These are phyloP conservation scores for Cyclargus thomasi DNA, from an alignment of 1,140 invertebrate species.

Conservation along the genomic window DNA sequence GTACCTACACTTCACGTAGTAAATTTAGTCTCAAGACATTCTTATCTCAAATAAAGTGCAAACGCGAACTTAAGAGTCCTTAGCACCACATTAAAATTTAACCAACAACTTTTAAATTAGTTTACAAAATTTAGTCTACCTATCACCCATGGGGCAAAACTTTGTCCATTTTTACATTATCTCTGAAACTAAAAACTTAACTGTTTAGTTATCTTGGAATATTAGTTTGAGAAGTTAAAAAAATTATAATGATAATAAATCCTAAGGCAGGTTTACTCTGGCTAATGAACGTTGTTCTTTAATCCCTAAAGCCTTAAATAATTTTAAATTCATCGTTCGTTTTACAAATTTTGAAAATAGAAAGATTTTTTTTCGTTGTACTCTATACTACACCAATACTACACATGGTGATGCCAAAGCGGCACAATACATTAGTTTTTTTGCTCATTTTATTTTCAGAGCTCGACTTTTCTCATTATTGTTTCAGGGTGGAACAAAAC, in stretches of 20 bases:
- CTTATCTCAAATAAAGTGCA: slow-evolving; percentile 5
- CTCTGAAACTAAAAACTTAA: not conserved
- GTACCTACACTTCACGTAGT: not conserved
- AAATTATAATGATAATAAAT: too few species aligned
- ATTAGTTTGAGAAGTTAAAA: too few species aligned
- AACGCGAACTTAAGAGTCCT: not conserved
- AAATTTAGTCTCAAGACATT: slow-evolving; percentile 5
- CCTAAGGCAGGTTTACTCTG: too few species aligned
- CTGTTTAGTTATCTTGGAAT: too few species aligned
- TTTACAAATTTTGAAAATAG: not conserved
- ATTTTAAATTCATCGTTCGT: too few species aligned
- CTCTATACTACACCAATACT: too few species aligned
- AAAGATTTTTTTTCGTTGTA: not conserved
- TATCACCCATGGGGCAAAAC: not conserved
- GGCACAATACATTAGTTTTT: slow-evolving; percentile 19
- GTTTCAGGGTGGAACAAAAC: slow-evolving; percentile 26
- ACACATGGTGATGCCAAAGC: not conserved
- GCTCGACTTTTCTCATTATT: slow-evolving; percentile 30
- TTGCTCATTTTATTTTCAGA: slow-evolving; percentile 24
- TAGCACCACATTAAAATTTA: not conserved
- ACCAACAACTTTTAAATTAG: not conserved
- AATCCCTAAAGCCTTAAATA: too few species aligned
- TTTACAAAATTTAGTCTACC: not conserved
- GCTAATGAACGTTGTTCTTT: too few species aligned
- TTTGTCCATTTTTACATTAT: not conserved